These are phyloP conservation scores for Belgica antarctica DNA, from an alignment of 2,888 invertebrate species.

Conservation along the genomic window DNA sequence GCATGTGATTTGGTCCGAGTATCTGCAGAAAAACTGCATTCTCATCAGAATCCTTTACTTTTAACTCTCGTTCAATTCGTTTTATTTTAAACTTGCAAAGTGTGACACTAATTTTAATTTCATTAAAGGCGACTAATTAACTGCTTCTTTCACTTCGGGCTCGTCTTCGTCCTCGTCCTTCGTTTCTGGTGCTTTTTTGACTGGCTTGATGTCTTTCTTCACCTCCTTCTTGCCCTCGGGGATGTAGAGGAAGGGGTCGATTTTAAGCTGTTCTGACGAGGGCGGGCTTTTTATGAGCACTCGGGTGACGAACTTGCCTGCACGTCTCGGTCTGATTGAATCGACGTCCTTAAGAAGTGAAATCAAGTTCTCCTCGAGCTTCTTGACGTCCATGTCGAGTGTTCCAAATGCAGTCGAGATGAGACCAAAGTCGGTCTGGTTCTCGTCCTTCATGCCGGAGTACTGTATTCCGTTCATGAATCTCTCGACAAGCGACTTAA, in stretches of 20 bases:
- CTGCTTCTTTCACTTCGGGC: slow-evolving; percentile 28
- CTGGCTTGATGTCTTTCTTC: slow-evolving; percentile 6
- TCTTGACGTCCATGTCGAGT: slow-evolving; percentile 70
- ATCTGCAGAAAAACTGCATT: not conserved
- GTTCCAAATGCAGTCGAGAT: slow-evolving; percentile 68
- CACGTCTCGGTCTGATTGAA: slow-evolving; percentile 63
- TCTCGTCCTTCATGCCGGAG: slow-evolving; percentile 63
- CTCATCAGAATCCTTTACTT: not conserved
- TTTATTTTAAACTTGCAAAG: not conserved
- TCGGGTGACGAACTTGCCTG: slow-evolving; percentile 70
- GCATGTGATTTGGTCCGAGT: too few relatives aligned
- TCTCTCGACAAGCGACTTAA: slow-evolving; percentile 62
- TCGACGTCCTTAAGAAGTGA: slow-evolving; percentile 66
- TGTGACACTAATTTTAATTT: too few relatives aligned
- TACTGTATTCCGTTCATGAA: slow-evolving; percentile 72
- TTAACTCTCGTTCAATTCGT: not conserved
- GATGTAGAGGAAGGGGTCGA: slow-evolving; percentile 63
- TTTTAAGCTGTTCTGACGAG: slow-evolving; percentile 65
- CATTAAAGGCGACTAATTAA: slow-evolving; percentile 25
- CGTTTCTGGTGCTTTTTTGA: not conserved
- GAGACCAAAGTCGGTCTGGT: slow-evolving; percentile 69
- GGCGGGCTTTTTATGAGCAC: slow-evolving; percentile 65
- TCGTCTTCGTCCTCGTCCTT: slow-evolving; percentile 17
- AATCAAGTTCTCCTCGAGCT: slow-evolving; percentile 71
- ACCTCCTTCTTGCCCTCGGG: slow-evolving; percentile 47